Evolutionary conservation across 2,888 invertebrate genomes (phyloP), one percentile per base, ranked within the genome.

Genomic region (Coenonympha arcania): DNA sequence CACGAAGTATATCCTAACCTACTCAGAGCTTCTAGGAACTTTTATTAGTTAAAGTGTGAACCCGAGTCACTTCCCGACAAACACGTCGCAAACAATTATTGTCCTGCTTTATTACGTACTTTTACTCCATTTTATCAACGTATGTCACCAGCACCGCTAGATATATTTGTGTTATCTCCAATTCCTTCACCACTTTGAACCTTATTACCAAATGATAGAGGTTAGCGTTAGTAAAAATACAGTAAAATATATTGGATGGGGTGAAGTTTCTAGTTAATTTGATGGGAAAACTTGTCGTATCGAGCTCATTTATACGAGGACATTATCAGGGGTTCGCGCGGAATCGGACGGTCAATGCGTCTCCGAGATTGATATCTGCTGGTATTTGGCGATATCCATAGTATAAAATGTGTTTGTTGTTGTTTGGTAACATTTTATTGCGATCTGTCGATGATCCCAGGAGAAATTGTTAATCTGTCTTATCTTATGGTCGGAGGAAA

Each of bases 51-150:
- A 42, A 41, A 48, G 48, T 48, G 48, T 41, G 19, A 48, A 63
- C 52, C 24, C n/a, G 4, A 39, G 15, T 43, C 33, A 39, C 37
- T 39, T 31, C 20, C 50, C 42, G 50, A 51, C 43, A 59, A 60
- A 63, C 65, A 64, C 71, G 71, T 74, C 79, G 79, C 80, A 67
- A 70, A 70, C 78, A 82, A 82, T 84, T 82, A 83, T 76, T 75
- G 78, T 71, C 73, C 76, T 80, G 72, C 68, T 83, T 83, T 84
- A 84, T 81, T 79, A n/a, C n/a, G n/a, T n/a, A 71, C 74, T 59
- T 63, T 64, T 67, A 64, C 69, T 71, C 66, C 76, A 80, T 73
- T 76, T 79, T 82, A 84, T 82, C 83, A 78, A 64, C 78, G 75
- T 79, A 78, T 79, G 79, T 70, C 72, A 64, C 69, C 62, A 18